Percentiles rank a stretch among this genome's conserved stretches.
phyloP scores from a whole-genome alignment of 1,140 invertebrate species.

The Cydia pomonella region DNA sequence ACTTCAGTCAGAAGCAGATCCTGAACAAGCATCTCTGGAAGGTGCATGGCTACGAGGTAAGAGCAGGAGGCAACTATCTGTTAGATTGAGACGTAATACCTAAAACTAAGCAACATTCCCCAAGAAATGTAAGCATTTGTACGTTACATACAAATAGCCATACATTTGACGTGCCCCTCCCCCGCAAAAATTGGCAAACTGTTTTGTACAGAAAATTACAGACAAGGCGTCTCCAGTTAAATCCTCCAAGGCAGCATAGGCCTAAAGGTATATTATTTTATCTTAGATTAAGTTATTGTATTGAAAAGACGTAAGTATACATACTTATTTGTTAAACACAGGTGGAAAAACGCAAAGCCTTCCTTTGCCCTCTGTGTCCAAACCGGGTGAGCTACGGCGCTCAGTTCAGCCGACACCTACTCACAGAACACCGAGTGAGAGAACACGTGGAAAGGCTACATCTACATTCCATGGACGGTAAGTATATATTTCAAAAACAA shows the following conservation, averaged over 20 bases:
- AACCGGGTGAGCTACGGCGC: constrained; percentile 65
- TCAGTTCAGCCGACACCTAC: constrained; percentile 63
- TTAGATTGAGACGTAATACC: neutral
- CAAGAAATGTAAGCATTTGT: no score
- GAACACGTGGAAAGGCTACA: constrained; percentile 65
- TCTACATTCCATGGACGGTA: constrained; percentile 44
- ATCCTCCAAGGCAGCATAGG: no score
- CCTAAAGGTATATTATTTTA: no score
- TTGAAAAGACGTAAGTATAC: neutral
- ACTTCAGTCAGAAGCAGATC: constrained; percentile 74
- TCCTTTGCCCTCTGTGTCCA: constrained; percentile 64
- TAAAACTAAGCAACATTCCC: neutral
- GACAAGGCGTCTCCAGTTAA: no score
- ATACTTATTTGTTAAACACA: constrained; percentile 17
- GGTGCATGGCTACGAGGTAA: constrained; percentile 68
- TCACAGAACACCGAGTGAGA: constrained; percentile 53
- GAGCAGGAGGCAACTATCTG: neutral
- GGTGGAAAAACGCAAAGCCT: constrained; percentile 70
- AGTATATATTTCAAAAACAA: neutral
- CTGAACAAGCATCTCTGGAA: constrained; percentile 73
- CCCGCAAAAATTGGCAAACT: no score
- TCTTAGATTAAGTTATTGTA: no score
- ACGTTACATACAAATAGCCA: no score
- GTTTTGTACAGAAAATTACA: no score
- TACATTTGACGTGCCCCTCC: no score